Conservation (phyloP, 2,888 invertebrate species). For the Agriopis aurantiaria region DNA sequence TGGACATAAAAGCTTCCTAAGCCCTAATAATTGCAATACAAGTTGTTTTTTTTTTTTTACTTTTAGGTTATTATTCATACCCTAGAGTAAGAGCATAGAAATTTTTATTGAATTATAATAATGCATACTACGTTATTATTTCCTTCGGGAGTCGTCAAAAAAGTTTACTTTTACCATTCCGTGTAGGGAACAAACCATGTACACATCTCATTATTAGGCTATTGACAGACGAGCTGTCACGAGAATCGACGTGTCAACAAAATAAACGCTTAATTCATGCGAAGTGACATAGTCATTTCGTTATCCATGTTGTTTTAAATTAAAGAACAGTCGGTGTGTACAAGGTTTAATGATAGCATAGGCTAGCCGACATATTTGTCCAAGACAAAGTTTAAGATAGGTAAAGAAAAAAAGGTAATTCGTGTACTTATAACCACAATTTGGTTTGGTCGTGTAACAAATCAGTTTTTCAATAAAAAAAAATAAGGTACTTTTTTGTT, state of each 20-base stretch:
- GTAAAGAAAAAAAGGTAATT: conserved; percentile 8
- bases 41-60: too few relatives aligned
- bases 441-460: neutral
- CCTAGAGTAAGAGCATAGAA: neutral
- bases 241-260: conserved; percentile 60
- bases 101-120: neutral
- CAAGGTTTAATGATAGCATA: conserved; percentile 52
- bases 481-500: too few relatives aligned
- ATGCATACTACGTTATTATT: conserved; percentile 3
- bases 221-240: conserved; percentile 58
- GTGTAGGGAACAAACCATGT: conserved; percentile 39
- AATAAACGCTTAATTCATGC: conserved; percentile 59
- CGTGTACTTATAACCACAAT: neutral
- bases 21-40: too few relatives aligned
- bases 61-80: too few relatives aligned
- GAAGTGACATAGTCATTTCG: conserved; percentile 58
- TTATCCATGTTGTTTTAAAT: conserved; percentile 60
- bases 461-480: too few relatives aligned
- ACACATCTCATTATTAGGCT: conserved; percentile 51
- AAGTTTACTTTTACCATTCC: conserved; percentile 45
- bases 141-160: conserved; percentile 27
- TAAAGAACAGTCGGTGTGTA: conserved; percentile 53
- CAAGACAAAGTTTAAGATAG: conserved; percentile 54
- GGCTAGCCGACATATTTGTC: conserved; percentile 56
- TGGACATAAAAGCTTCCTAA: too few relatives aligned